These are phyloP conservation scores for Drosophila teissieri DNA, from an alignment of 1,140 invertebrate species.

Conservation along the genomic window DNA sequence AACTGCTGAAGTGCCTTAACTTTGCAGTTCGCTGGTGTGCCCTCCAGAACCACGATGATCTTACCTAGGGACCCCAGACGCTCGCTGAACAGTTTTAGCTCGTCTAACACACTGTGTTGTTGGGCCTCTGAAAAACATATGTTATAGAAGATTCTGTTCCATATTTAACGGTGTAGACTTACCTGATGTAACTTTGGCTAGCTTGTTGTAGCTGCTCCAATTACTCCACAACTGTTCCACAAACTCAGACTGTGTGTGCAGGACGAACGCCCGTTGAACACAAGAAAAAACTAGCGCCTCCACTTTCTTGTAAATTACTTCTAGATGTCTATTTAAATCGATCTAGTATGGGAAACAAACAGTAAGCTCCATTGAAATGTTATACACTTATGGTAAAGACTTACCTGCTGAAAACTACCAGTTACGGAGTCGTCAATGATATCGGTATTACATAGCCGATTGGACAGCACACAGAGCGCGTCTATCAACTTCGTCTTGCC, in stretches of 20 bases:
- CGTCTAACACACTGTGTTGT: conserved; percentile 61
- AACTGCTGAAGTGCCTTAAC: conserved; percentile 35
- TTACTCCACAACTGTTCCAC: conserved; percentile 47
- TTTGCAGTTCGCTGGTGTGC: conserved; percentile 42
- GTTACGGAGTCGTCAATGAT: conserved; percentile 84
- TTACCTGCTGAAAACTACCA: conserved; percentile 83
- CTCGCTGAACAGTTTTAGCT: conserved; percentile 57
- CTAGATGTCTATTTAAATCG: conserved; percentile 90
- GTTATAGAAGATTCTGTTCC: background rate
- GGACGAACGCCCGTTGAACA: conserved; percentile 76
- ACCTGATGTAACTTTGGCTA: conserved; percentile 59
- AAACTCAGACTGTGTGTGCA: conserved; percentile 34
- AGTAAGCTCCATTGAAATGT: conserved; percentile 64
- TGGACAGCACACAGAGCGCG: conserved; percentile 70
- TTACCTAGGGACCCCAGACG: conserved; percentile 49
- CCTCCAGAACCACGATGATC: conserved; percentile 47
- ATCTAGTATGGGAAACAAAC: conserved; percentile 85
- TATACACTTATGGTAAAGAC: background rate
- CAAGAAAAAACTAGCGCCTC: conserved; percentile 81
- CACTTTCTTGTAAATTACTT: conserved; percentile 86
- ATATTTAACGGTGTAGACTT: background rate
- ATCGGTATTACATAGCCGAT: conserved; percentile 75
- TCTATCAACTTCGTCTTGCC: conserved; percentile 84
- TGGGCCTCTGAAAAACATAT: conserved; percentile 27
- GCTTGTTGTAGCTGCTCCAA: conserved; percentile 74